Conservation (phyloP, 30 jellyfish, hydroid and myxozoan species). For the Nemopilema nomurai region DNA sequence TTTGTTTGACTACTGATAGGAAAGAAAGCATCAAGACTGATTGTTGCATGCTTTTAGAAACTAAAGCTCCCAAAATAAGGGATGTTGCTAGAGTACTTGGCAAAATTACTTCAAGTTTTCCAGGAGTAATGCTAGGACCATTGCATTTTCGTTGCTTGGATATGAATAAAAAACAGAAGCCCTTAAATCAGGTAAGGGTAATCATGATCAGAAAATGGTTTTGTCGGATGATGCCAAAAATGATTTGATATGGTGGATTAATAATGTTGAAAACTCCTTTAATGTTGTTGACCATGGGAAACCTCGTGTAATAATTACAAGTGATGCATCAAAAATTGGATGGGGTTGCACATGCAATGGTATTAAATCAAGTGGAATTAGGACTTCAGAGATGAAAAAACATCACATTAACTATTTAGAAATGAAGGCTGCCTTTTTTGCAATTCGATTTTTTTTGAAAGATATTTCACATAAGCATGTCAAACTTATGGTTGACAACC, state of each 20-base stretch:
- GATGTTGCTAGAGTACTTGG: constrained; percentile 48
- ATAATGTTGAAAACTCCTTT: neutral
- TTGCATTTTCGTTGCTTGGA: constrained; percentile 40
- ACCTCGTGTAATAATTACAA: constrained; percentile 20
- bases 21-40: neutral
- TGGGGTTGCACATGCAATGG: constrained; percentile 57
- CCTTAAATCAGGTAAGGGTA: constrained; percentile 19
- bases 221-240: neutral
- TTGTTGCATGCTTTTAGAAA: neutral
- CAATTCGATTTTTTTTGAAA: constrained; percentile 1
- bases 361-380: constrained; percentile 37
- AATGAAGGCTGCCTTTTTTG: constrained; percentile 39
- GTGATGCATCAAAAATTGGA: constrained; percentile 73
- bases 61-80: neutral
- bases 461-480: constrained; percentile 34
- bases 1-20: constrained; percentile 32
- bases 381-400: constrained; percentile 43
- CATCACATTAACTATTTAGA: constrained; percentile 46
- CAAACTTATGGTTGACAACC: constrained; percentile 62
- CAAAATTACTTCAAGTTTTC: constrained; percentile 38
- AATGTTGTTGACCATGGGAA: constrained; percentile 7
- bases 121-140: constrained; percentile 56
- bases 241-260: constrained; percentile 53
- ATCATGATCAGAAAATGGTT: constrained; percentile 8
- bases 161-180: constrained; percentile 41